Evolutionary conservation across 2,888 invertebrate genomes (phyloP).

Genomic region (Diadegma fenestrale): DNA sequence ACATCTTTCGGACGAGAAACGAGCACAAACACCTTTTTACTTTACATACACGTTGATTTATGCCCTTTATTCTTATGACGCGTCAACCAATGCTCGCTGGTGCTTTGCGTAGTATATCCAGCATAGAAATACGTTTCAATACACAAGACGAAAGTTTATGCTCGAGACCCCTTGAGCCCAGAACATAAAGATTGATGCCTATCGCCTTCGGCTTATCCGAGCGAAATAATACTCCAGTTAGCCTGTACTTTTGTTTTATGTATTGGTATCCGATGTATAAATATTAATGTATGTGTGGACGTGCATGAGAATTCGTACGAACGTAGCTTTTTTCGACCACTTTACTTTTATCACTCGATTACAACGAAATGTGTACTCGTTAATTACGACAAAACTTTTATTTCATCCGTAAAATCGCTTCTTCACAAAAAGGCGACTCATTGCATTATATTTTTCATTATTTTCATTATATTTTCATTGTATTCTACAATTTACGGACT

Average conservation of each 20-base stretch:
- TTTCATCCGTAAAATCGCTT: neutral
- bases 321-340: neutral
- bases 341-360: neutral
- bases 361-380: neutral
- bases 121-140: neutral
- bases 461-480: no score
- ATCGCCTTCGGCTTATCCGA: neutral
- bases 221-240: neutral
- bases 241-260: neutral
- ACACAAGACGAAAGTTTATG: constrained; percentile 19
- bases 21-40: neutral
- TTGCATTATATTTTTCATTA: no score
- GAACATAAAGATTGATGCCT: constrained; percentile 1
- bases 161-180: neutral
- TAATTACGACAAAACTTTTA: constrained; percentile 2
- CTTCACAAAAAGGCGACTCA: no score
- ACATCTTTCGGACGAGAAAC: neutral
- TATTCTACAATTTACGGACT: no score
- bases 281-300: neutral
- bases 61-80: neutral
- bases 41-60: constrained; percentile 6
- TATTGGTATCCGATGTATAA: neutral
- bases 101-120: no score
- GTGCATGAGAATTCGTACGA: neutral
- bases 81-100: neutral